Evolutionary conservation across 2,888 invertebrate genomes (phyloP).

Genomic region (Agrochola lychnidis): DNA sequence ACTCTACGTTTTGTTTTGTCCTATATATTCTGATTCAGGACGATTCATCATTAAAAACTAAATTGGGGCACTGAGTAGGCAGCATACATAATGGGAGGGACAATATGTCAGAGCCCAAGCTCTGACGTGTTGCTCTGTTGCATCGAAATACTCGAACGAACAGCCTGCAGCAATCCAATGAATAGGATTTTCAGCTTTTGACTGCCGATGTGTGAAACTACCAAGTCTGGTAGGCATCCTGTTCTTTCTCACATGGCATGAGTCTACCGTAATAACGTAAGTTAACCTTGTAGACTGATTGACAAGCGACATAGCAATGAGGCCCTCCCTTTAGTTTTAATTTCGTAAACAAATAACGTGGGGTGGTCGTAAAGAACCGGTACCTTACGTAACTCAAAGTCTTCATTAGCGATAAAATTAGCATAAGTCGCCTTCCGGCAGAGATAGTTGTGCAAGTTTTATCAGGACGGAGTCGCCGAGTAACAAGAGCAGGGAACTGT

Average conservation of each 20-base stretch:
- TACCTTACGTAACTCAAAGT: constrained; percentile 57
- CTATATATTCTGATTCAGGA: neutral
- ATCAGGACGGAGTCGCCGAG: constrained; percentile 53
- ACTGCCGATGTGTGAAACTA: neutral
- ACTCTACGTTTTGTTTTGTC: neutral
- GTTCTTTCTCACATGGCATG: neutral
- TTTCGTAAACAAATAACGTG: constrained; percentile 21
- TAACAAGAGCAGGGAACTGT: constrained; percentile 32
- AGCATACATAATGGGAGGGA: neutral
- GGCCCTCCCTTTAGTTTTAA: constrained; percentile 5
- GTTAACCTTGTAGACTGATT: constrained; percentile 8
- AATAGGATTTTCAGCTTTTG: neutral
- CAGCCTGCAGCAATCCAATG: neutral
- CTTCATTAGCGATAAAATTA: constrained; percentile 70
- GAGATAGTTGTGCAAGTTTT: constrained; percentile 64
- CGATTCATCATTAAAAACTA: constrained; percentile 14
- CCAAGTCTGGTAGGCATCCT: neutral
- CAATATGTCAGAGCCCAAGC: neutral
- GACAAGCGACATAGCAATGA: constrained; percentile 6
- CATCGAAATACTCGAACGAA: neutral
- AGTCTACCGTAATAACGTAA: neutral
- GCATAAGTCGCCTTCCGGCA: constrained; percentile 67
- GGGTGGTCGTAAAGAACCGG: constrained; percentile 47
- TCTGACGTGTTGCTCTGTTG: neutral
- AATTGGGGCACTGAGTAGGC: neutral